phyloP scores from a whole-genome alignment of 2,797 vertebrate species.

The Leptatherina wallacei region DNA sequence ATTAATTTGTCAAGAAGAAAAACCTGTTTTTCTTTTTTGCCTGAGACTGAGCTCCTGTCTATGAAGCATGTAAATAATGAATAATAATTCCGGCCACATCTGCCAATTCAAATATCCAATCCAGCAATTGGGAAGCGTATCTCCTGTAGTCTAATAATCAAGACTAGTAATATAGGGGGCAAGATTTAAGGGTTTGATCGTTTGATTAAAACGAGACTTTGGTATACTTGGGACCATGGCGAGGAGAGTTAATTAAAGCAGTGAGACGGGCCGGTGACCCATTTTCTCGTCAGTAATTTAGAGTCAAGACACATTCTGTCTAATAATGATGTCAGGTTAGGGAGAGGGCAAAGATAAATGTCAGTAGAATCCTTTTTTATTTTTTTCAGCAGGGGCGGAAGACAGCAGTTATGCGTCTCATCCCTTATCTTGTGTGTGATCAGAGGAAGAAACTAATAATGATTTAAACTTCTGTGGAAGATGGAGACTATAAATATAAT shows the following conservation, averaged over 20 bases:
- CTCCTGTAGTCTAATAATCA: constrained; percentile 10
- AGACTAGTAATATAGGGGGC: constrained; percentile 3
- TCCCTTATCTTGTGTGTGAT: not conserved
- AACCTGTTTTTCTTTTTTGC: not conserved
- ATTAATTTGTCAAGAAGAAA: not conserved
- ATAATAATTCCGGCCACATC: constrained; percentile 17
- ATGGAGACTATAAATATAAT: not conserved
- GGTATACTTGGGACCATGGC: constrained; percentile 16
- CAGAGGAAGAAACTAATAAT: not conserved
- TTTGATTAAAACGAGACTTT: constrained; percentile 48
- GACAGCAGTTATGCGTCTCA: not conserved
- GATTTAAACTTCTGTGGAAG: not conserved
- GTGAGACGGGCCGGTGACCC: constrained; percentile 36
- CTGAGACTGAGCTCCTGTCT: not conserved
- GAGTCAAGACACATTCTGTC: constrained; percentile 50
- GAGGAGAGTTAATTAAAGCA: constrained; percentile 53
- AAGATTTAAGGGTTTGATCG: constrained; percentile 17
- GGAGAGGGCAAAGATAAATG: constrained; percentile 38
- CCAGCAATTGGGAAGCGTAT: not conserved
- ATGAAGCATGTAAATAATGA: not conserved
- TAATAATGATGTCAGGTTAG: constrained; percentile 53
- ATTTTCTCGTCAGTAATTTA: constrained; percentile 54
- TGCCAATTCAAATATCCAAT: not conserved
- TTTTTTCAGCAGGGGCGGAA: not conserved
- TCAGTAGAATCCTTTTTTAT: constrained; percentile 3